Conservation (phyloP, 2,797 vertebrate genomes). For the Oreortyx pictus region DNA sequence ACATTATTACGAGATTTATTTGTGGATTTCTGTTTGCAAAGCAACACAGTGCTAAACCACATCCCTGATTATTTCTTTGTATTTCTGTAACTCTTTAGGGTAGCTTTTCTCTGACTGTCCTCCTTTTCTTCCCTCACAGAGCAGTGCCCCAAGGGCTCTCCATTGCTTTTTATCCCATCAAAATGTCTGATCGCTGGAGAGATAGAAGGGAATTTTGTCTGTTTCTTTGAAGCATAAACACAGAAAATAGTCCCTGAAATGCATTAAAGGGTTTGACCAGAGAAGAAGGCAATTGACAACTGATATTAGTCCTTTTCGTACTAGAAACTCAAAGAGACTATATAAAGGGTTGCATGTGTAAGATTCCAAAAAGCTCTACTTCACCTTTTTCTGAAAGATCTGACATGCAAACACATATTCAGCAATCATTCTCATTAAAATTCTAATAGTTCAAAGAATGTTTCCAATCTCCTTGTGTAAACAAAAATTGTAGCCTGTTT, state of each 20-base stretch:
- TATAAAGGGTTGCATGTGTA: background rate
- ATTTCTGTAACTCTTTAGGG: background rate
- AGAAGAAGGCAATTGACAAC: background rate
- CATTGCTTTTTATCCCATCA: background rate
- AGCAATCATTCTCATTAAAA: background rate
- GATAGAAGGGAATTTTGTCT: background rate
- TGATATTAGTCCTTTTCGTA: background rate
- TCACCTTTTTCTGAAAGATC: background rate
- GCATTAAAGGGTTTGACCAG: background rate
- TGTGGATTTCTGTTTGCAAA: background rate
- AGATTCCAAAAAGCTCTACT: background rate
- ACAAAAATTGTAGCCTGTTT: background rate
- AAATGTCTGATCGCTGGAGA: background rate
- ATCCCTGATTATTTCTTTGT: background rate
- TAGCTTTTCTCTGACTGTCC: background rate
- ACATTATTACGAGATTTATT: background rate
- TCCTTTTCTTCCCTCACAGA: background rate
- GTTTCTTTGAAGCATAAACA: background rate
- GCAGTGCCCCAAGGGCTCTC: background rate
- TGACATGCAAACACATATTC: background rate
- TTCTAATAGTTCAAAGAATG: background rate
- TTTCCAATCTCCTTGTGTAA: background rate
- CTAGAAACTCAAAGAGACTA: background rate
- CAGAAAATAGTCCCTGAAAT: background rate
- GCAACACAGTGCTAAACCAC: rapidly evolving